Base-by-base conservation (phyloP, 2,797 vertebrate species). In the Delichon dasypus region DNA sequence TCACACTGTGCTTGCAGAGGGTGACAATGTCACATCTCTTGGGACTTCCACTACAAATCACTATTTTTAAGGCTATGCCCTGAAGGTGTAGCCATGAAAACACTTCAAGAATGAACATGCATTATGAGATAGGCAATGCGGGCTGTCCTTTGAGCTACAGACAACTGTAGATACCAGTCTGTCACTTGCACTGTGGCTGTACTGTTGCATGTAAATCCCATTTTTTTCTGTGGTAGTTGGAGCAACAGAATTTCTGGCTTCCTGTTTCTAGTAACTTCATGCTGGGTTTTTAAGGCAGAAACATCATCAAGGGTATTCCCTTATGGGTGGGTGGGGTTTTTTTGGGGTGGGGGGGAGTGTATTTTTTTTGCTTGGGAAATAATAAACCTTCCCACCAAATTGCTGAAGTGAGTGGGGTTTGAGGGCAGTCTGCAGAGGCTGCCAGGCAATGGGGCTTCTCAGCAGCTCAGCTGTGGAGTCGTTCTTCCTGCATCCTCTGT, bases 381-480 rank as follows among this genome's bases (percentile, higher is more conserved):
- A 38, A 42, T 13, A 65, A 77, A 54, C 13, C 5, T n/a, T 17
- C 38, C 15, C 36, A 32, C 11, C 32, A 54, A 66, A 64, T 61
- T 6, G 57, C 10, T 27, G 14, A 30, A 50, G 19, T 20, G 80
- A 71, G 42, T 34, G 50, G 27, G 58, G 34, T 66, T 5, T 2
- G 6, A 34, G 7, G 20, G 45, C 50, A 36, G 48, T 14, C 12
- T 21, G 23, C 32, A 34, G 70, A 54, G n/a, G 42, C 45, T 70
- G 36, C 21, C 0, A 9, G 50, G 34, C 75, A 42, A 10, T 1
- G 13, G 21, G 40, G 54, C 9, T 68, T 11, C 75, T 51, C 17
- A 0, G 10, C 61, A 67, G 58, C 50, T 47, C 16, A 0, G 1
- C 22, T 4, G 3, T 2, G 1, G 54, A 13, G 4, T 22, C 40